Percentiles rank a stretch among this genome's conserved stretches.
phyloP scores from a whole-genome alignment of 2,888 invertebrate species.

The Tricholauxania praeusta region DNA sequence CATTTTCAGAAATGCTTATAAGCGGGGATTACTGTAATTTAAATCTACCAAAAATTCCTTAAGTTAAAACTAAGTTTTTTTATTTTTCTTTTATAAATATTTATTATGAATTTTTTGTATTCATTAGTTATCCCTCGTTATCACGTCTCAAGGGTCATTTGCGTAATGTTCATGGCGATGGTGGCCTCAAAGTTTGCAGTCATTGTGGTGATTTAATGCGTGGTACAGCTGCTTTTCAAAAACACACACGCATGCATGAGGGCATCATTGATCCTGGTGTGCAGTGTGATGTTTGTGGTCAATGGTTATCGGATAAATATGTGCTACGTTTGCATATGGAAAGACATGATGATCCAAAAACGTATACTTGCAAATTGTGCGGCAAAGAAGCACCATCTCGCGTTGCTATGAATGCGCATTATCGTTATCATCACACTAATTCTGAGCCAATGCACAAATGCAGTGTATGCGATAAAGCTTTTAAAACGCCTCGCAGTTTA shows the following conservation, averaged over 20 bases:
- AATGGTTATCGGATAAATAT: conserved; percentile 34
- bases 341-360: conserved; percentile 7
- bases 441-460: conserved; percentile 26
- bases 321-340: conserved; percentile 33
- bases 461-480: conserved; percentile 15
- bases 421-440: conserved; percentile 25
- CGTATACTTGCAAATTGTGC: conserved; percentile 26
- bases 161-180: conserved; percentile 28
- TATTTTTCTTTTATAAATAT: no score
- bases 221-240: conserved; percentile 23
- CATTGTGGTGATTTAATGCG: conserved; percentile 29
- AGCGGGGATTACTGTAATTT: no score
- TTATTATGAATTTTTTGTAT: neutral
- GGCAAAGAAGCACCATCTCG: conserved; percentile 30
- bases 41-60: no score
- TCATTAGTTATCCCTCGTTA: conserved; percentile 13
- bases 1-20: no score
- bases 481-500: conserved; percentile 31
- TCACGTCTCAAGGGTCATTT: conserved; percentile 25
- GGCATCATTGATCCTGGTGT: conserved; percentile 13
- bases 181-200: conserved; percentile 28
- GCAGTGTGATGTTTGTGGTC: conserved; percentile 28
- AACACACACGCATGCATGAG: conserved; percentile 27
- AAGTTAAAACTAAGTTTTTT: no score
- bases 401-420: conserved; percentile 28